Percentiles rank a stretch among this genome's conserved stretches.
phyloP scores from a whole-genome alignment of 2,888 invertebrate species.

The Apocheima hispidaria region DNA sequence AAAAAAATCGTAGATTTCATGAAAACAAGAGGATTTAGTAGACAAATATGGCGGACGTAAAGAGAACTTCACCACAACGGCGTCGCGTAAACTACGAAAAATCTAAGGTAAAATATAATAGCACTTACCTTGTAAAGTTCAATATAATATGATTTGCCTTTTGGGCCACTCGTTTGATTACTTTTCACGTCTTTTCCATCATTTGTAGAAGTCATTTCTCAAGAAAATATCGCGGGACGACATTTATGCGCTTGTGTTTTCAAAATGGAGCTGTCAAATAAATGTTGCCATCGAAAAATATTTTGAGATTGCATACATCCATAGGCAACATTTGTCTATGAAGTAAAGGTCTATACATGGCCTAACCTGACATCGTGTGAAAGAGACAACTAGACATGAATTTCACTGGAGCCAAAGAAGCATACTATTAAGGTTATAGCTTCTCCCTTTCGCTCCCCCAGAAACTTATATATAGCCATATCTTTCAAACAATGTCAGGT shows the following conservation, averaged over 20 bases:
- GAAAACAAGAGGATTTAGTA: slow-evolving; percentile 78
- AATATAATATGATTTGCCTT: slow-evolving; percentile 82
- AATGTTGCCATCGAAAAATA: slow-evolving; percentile 61
- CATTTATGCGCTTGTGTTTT: slow-evolving; percentile 87
- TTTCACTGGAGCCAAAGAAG: no score
- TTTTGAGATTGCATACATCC: neutral
- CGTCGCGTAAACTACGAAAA: slow-evolving; percentile 65
- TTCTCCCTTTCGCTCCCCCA: no score
- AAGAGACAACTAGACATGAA: no score
- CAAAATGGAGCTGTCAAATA: slow-evolving; percentile 83
- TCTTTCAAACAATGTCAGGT: no score
- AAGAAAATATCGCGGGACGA: slow-evolving; percentile 85
- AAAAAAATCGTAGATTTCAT: slow-evolving; percentile 58
- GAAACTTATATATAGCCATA: no score
- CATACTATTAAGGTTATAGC: no score
- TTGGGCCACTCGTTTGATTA: slow-evolving; percentile 78
- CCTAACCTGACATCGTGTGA: no score
- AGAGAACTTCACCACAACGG: slow-evolving; percentile 77
- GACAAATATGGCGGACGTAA: slow-evolving; percentile 85
- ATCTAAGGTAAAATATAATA: slow-evolving; percentile 58
- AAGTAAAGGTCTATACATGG: neutral
- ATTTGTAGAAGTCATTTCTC: slow-evolving; percentile 87
- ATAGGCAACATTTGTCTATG: neutral
- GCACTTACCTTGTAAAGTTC: slow-evolving; percentile 83
- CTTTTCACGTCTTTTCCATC: slow-evolving; percentile 85